These are phyloP conservation scores for Stramonita haemastoma DNA, from an alignment of 2,888 invertebrate genomes.

Conservation along the genomic window DNA sequence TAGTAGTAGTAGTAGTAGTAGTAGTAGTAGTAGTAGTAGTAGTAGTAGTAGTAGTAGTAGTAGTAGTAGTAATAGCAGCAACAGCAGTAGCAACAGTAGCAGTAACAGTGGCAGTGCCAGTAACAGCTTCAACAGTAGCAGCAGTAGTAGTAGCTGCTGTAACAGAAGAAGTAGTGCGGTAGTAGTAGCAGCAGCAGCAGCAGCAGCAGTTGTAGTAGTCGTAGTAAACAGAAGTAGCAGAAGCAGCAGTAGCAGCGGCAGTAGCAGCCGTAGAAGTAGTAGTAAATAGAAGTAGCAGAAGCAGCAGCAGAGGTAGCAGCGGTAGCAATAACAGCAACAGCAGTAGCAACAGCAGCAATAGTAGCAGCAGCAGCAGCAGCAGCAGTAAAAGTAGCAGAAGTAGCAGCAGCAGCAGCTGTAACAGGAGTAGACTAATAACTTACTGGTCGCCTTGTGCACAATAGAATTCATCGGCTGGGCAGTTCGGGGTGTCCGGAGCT, in stretches of 20 bases:
- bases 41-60: background rate
- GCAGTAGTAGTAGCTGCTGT: background rate
- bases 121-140: background rate
- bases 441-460: slow-evolving; percentile 16
- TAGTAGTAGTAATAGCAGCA: background rate
- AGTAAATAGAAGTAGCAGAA: background rate
- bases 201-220: too few relatives aligned
- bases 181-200: too few relatives aligned
- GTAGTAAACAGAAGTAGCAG: too few relatives aligned
- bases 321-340: background rate
- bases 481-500: slow-evolving; percentile 32
- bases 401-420: background rate
- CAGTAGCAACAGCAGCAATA: background rate
- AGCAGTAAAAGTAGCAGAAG: too few relatives aligned
- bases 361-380: background rate
- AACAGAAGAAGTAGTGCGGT: background rate
- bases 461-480: slow-evolving; percentile 33
- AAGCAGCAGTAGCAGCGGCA: too few relatives aligned
- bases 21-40: too few relatives aligned
- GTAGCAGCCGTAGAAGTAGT: too few relatives aligned
- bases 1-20: too few relatives aligned
- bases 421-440: background rate
- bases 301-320: slow-evolving; percentile 77
- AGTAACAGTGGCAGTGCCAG: background rate
- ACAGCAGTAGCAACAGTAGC: background rate